Evolutionary conservation across 2,797 vertebrate species (phyloP), one percentile per base, ranked within the genome.

Genomic region (Arnoldichthys spilopterus): DNA sequence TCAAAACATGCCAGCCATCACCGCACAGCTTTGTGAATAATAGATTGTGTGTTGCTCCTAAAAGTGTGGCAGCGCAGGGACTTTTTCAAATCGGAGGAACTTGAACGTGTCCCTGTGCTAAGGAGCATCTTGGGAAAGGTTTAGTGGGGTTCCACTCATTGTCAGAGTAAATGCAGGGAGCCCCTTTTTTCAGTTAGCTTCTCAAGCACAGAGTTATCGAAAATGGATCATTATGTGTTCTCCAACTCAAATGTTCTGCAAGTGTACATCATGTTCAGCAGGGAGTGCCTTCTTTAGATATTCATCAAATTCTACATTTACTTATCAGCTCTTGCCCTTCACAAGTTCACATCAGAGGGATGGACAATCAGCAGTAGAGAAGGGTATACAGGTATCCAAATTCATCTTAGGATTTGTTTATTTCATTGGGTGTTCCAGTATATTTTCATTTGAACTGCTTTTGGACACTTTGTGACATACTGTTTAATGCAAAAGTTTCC

Each of bases 11-110:
- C 37, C 85, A 66, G 73, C 76, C 49, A 69, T 54, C 61, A 34
- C 74, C 78, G 72, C 76, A 73, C 80, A 83, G 68, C 69, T 81
- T 84, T 62, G 69, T 77, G 67, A 82, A 85, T 83, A 83, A 83
- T 76, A 75, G 54, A 74, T 74, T 62, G 67, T 47, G 51, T 68
- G 70, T 75, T 30, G 28, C 53, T 76, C 56, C 56, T 32, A 2
- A 49, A 26, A 56, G 30, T 16, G 15, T 56, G 43, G 22, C 13
- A 51, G 32, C n/a, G 16, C 32, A 13, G 43, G 40, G n/a, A n/a
- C 34, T 61, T 72, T 64, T 76, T 77, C 64, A 56, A 37, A 63
- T 51, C 13, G n/a, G 16, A 22, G n/a, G 49, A 59, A 58, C 58
- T 58, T 72, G 8, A 69, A 28, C 47, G 66, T 64, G 43, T 53